Evolutionary conservation across 1,140 invertebrate species (phyloP).

Genomic region (Neodiprion fabricii): DNA sequence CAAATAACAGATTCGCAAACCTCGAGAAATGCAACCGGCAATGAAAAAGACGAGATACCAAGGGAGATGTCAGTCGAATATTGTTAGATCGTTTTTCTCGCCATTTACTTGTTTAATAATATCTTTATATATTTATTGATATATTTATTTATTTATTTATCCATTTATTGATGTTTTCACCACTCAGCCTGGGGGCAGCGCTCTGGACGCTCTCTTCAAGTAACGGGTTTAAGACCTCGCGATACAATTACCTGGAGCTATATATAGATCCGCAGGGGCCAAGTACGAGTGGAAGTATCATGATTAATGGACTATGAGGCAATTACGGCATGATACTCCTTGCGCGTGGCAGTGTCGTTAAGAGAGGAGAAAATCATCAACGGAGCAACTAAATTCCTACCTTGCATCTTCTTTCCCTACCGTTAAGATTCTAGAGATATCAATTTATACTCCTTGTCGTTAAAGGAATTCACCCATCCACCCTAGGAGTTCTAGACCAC

Average conservation of each 20-base stretch:
- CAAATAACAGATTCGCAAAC: too few relatives aligned
- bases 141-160: not conserved
- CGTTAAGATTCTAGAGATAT: not conserved
- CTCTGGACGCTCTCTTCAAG: not conserved
- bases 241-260: slow-evolving; percentile 39
- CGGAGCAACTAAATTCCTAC: not conserved
- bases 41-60: too few relatives aligned
- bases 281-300: slow-evolving; percentile 35
- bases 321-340: slow-evolving; percentile 42
- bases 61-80: not conserved
- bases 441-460: too few relatives aligned
- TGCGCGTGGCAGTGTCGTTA: slow-evolving; percentile 30
- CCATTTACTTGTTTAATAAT: not conserved
- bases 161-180: not conserved
- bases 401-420: not conserved
- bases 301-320: slow-evolving; percentile 48
- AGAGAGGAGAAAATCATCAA: slow-evolving; percentile 1
- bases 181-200: not conserved
- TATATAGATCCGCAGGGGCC: slow-evolving; percentile 28
- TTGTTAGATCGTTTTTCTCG: not conserved
- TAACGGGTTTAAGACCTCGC: slow-evolving; percentile 28
- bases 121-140: not conserved
- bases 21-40: too few relatives aligned
- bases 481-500: too few relatives aligned
- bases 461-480: too few relatives aligned